Conservation (phyloP, 2,113 vertebrate species). For the Columba livia region DNA sequence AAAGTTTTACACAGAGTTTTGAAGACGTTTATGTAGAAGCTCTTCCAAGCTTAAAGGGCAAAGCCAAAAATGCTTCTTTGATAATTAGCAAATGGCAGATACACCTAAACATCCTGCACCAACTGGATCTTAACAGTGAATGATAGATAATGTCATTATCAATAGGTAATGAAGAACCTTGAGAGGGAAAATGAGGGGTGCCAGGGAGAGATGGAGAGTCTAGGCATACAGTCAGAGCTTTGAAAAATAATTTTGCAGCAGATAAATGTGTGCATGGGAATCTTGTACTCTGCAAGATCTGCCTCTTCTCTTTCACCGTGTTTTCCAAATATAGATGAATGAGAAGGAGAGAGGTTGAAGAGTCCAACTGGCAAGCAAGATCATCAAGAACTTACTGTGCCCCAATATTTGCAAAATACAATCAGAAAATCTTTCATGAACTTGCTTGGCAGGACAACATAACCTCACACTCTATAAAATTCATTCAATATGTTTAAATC, state of each 20-base stretch:
- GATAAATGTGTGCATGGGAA: background rate
- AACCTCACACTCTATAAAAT: background rate
- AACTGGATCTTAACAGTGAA: background rate
- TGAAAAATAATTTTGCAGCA: background rate
- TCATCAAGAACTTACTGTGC: background rate
- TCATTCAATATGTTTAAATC: background rate
- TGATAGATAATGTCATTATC: background rate
- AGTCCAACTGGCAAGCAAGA: background rate
- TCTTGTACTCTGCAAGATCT: background rate
- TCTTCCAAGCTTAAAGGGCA: background rate
- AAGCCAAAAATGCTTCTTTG: background rate
- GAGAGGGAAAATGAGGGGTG: background rate
- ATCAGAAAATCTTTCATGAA: background rate
- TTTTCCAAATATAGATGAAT: background rate
- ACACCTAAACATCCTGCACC: background rate
- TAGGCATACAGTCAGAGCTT: background rate
- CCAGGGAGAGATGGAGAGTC: background rate
- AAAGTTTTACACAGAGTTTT: background rate
- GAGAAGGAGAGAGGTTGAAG: background rate
- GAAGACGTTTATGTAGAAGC: background rate
- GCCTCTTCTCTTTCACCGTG: fast-evolving
- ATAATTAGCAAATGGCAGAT: background rate
- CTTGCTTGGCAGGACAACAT: background rate
- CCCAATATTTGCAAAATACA: background rate
- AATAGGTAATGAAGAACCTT: background rate